Conservation (phyloP, 2,888 invertebrate species). For the Smittia sp. region DNA sequence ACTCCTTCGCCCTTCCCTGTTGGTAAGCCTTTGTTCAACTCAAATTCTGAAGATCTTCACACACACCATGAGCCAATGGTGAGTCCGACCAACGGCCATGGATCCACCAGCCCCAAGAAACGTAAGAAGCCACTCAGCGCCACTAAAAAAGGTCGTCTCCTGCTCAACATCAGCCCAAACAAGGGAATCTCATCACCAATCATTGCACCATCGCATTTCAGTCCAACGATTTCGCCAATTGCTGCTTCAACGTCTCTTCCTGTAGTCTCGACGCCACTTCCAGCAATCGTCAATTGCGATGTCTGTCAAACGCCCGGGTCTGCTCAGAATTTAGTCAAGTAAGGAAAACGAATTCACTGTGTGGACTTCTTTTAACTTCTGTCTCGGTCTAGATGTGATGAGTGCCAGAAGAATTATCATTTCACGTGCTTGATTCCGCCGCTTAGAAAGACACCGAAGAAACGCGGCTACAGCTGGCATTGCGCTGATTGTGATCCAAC, state of each 20-base stretch:
- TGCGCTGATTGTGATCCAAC: slow-evolving; percentile 94
- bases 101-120: neutral
- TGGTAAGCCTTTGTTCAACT: neutral
- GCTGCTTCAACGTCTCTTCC: neutral
- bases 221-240: neutral
- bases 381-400: slow-evolving; percentile 70
- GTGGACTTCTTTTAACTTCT: neutral
- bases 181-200: slow-evolving; percentile 19
- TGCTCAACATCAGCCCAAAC: slow-evolving; percentile 25
- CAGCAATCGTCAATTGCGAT: slow-evolving; percentile 42
- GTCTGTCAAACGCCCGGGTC: slow-evolving; percentile 48
- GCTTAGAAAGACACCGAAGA: slow-evolving; percentile 88
- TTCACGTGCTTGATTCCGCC: slow-evolving; percentile 92
- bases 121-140: neutral
- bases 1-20: no score
- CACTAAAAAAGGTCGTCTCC: neutral
- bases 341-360: slow-evolving; percentile 40
- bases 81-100: slow-evolving; percentile 6
- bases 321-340: slow-evolving; percentile 48
- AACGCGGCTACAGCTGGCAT: slow-evolving; percentile 92
- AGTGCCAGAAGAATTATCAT: slow-evolving; percentile 86
- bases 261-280: slow-evolving; percentile 23
- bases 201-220: slow-evolving; percentile 3
- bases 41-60: neutral
- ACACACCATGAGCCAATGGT: neutral